Evolutionary conservation across 1,140 invertebrate species (phyloP).

Genomic region (Lysiphlebus fabarum): DNA sequence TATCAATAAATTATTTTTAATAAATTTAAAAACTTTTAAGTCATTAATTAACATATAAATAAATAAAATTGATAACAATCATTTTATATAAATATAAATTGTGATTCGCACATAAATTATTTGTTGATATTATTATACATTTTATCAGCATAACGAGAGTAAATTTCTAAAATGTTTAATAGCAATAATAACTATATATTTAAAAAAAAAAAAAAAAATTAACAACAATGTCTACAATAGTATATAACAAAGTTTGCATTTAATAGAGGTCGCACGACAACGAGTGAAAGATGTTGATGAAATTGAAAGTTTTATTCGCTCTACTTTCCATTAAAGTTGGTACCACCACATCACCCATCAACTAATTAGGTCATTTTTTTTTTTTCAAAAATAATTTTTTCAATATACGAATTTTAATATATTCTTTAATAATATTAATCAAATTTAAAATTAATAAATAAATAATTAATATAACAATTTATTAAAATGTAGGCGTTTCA

Average conservation of each 20-base stretch:
- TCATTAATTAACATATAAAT: too few species aligned
- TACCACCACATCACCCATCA: not conserved
- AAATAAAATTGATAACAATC: too few species aligned
- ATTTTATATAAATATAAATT: too few species aligned
- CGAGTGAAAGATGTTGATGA: slow-evolving; percentile 33
- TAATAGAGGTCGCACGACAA: slow-evolving; percentile 25
- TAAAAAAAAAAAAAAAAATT: not conserved
- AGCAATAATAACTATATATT: not conserved
- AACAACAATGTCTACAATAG: not conserved
- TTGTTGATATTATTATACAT: too few species aligned
- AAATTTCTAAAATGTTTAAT: not conserved
- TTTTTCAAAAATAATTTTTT: slow-evolving; percentile 15
- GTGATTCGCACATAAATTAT: too few species aligned
- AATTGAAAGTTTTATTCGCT: slow-evolving; percentile 36
- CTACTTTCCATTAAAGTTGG: slow-evolving; percentile 34
- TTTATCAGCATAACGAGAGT: not conserved
- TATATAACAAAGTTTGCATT: not conserved
- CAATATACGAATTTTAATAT: not conserved
- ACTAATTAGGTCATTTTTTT: slow-evolving; percentile 28
- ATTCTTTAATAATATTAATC: too few species aligned
- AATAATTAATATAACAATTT: too few species aligned
- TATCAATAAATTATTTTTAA: too few species aligned
- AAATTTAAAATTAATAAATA: too few species aligned
- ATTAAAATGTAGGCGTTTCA: too few species aligned
- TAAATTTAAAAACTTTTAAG: too few species aligned